Evolutionary conservation across 2,888 invertebrate genomes (phyloP).

Genomic region (Aleiodes alternator): DNA sequence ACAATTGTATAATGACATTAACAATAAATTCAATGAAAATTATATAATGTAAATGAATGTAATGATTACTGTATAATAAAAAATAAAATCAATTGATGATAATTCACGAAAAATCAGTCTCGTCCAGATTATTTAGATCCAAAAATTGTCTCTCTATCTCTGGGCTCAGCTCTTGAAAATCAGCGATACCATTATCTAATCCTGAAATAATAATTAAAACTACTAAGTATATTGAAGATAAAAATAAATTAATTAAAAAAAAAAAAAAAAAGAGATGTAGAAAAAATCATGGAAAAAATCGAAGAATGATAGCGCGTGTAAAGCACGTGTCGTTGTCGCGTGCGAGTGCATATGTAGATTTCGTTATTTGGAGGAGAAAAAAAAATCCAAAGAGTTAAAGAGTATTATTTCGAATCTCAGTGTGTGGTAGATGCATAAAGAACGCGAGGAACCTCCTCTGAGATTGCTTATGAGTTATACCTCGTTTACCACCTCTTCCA

Average conservation of each 20-base stretch:
- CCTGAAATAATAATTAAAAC: conserved; percentile 60
- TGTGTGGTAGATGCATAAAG: conserved; percentile 71
- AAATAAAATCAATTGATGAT: conserved; percentile 44
- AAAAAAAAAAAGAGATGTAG: conserved; percentile 11
- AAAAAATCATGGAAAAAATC: conserved; percentile 5
- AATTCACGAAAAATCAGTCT: conserved; percentile 65
- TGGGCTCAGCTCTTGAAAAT: conserved; percentile 70
- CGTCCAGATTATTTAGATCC: conserved; percentile 70
- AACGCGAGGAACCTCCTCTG: conserved; percentile 72
- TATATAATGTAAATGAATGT: conserved; percentile 21
- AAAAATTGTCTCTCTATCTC: conserved; percentile 73
- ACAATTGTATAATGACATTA: conserved; percentile 38
- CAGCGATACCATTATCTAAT: conserved; percentile 65
- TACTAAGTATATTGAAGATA: conserved; percentile 13
- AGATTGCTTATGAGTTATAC: conserved; percentile 65
- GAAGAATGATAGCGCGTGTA: conserved; percentile 1
- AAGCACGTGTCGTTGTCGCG: conserved; percentile 53
- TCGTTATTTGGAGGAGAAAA: not conserved
- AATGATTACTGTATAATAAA: conserved; percentile 26
- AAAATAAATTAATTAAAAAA: conserved; percentile 14
- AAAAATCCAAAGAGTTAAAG: conserved; percentile 35
- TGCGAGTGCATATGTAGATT: conserved; percentile 51
- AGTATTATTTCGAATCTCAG: conserved; percentile 75
- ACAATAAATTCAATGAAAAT: conserved; percentile 42
- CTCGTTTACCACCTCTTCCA: conserved; percentile 47